Conservation (phyloP, 2,113 vertebrate species). For the Hippocampus zosterae region DNA sequence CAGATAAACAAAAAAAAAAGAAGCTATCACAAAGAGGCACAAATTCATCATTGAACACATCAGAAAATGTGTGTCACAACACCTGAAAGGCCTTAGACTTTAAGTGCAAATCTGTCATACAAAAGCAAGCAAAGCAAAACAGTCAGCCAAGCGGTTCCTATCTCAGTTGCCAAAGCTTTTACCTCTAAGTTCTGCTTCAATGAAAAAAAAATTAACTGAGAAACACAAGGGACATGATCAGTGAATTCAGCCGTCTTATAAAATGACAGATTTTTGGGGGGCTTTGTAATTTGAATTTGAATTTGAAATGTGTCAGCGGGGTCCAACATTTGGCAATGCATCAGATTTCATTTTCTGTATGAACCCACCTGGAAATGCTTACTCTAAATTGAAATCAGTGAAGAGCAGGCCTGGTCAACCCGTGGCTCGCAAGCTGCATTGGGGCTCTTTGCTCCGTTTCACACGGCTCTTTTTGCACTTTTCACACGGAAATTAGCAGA, state of each 20-base stretch:
- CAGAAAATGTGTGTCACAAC: conserved; percentile 4
- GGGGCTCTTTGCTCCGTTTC: too few species aligned
- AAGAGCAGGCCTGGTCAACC: too few species aligned
- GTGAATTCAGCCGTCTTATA: neutral
- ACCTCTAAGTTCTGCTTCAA: neutral
- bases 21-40: neutral
- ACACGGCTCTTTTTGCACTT: too few species aligned
- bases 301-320: too few species aligned
- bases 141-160: too few species aligned
- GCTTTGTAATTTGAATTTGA: neutral
- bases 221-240: neutral
- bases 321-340: too few species aligned
- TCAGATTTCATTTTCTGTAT: too few species aligned
- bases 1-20: neutral
- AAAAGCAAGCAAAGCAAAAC: neutral
- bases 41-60: conserved; percentile 23
- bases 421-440: too few species aligned
- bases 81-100: conserved; percentile 4
- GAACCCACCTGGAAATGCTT: too few species aligned
- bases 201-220: neutral
- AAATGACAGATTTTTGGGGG: neutral
- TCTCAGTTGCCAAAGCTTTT: neutral
- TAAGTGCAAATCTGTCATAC: neutral
- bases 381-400: too few species aligned
- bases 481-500: too few species aligned